These are phyloP conservation scores for Lamellibrachia satsuma DNA, from an alignment of 2,888 invertebrate species.

Conservation along the genomic window DNA sequence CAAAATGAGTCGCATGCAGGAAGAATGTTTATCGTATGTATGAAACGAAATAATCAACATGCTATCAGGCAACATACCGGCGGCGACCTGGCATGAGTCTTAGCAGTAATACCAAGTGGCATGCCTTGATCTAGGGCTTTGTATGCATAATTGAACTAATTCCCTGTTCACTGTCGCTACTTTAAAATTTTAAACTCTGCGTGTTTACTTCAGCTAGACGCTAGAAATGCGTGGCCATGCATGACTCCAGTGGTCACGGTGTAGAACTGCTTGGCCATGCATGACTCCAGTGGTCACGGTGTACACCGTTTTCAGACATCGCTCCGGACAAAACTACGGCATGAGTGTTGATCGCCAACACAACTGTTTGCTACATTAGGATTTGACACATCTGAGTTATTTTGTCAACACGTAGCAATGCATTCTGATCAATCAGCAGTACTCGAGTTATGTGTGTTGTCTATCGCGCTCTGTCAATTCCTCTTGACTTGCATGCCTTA, in stretches of 20 bases:
- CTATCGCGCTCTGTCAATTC: neutral
- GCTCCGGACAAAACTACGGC: neutral
- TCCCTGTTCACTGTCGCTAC: neutral
- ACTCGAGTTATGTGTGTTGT: neutral
- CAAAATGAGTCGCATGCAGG: neutral
- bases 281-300: neutral
- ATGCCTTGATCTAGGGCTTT: neutral
- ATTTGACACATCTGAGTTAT: conserved; percentile 1
- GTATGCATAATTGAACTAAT: neutral
- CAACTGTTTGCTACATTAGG: neutral
- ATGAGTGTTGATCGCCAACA: neutral
- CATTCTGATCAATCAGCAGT: neutral
- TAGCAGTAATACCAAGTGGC: neutral
- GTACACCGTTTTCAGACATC: neutral
- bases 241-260: neutral
- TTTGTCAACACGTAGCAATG: neutral
- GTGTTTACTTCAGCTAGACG: neutral
- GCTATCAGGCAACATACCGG: neutral
- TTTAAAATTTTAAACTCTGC: neutral
- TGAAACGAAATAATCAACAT: neutral
- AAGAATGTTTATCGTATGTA: neutral
- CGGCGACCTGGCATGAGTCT: conserved; percentile 1
- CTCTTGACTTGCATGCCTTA: neutral
- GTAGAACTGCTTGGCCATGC: neutral
- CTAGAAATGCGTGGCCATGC: neutral